Evolutionary conservation across 2,797 vertebrate species (phyloP).

Genomic region (Pogoniulus pusillus): DNA sequence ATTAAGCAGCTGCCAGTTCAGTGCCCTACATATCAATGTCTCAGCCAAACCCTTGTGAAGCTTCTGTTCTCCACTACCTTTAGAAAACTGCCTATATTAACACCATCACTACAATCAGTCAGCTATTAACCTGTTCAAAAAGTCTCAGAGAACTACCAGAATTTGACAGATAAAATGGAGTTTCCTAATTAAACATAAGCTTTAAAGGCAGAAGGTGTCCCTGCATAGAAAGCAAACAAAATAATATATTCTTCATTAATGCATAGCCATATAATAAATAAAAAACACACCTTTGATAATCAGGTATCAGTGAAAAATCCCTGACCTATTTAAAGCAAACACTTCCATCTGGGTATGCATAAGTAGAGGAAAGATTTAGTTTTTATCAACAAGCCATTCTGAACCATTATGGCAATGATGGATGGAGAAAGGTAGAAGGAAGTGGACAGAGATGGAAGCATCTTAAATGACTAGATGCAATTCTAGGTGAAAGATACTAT

Average conservation of each 20-base stretch:
- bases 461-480: neutral
- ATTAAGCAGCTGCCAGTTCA: neutral
- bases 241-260: neutral
- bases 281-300: neutral
- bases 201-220: neutral
- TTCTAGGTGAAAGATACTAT: neutral
- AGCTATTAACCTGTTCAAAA: neutral
- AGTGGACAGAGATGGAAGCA: neutral
- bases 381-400: neutral
- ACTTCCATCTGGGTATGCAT: neutral
- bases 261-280: neutral
- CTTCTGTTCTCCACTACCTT: neutral
- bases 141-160: neutral
- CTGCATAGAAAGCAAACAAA: neutral
- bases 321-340: neutral
- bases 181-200: neutral
- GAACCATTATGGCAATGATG: neutral
- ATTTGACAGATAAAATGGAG: neutral
- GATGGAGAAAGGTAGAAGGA: neutral
- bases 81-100: neutral
- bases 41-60: neutral
- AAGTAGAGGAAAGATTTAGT: neutral
- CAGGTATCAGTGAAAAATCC: neutral
- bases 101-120: neutral
- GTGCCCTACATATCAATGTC: neutral